Base-by-base conservation (phyloP, 2,888 invertebrate genomes). In the Orthosia incerta region DNA sequence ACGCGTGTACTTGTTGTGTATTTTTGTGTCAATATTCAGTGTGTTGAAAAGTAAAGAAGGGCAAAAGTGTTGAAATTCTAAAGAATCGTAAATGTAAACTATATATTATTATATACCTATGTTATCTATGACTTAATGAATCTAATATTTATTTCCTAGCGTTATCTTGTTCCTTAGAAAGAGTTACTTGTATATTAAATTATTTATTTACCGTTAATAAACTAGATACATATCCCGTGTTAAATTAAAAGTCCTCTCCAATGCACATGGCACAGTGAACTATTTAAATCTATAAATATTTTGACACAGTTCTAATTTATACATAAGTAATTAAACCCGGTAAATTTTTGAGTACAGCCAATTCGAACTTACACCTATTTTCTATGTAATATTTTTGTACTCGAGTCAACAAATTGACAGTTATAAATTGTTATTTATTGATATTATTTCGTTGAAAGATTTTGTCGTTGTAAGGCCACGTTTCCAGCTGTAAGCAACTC, bases 261-360 rank as follows among this genome's bases (percentile, higher is more conserved):
- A 46, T 63, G 46, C 7, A 26, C 13, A 56, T 50, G 63, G 61
- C 53, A 53, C 48, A 60, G 63, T 60, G 31, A 51, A 26, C 56
- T 68, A 71, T 62, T 68, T 71, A 57, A 53, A 16, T 66, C 50
- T 68, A 74, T 71, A 48, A 71, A 66, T 79, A 69, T 75, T 50
- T 55, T 66, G 60, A 67, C 50, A 66, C 20, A 15, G 45, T 71
- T 72, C 53, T 60, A 62, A 78, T 76, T 55, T 23, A 18, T 26
- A 53, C 4, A 48, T 48, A 31, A 23, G 16, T 63, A 53, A 61
- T 61, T 65, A 51, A 61, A 45, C 3, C 20, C 26, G 18, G 4
- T 56, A 62, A 39, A 39, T 39, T 72, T 50, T 48, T 3, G n/a
- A 59, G n/a, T 59, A n/a, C 59, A 53, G 53, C 23, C 59, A 72